phyloP scores from a whole-genome alignment of 1,140 invertebrate species.

The Drosophila miranda region DNA sequence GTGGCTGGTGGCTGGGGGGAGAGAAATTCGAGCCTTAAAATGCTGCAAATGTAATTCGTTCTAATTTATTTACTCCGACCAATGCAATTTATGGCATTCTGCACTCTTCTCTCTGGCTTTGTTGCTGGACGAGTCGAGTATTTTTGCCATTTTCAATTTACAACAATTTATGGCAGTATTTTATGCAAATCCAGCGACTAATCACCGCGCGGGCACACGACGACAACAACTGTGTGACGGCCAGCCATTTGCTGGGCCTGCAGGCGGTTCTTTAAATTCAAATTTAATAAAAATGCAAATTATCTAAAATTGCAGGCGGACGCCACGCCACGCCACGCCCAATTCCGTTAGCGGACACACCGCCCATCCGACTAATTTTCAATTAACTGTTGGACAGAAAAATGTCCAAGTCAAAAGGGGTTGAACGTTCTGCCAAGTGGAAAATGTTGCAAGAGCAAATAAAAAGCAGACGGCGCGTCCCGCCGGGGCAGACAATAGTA shows the following conservation, averaged over 20 bases:
- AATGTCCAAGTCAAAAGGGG: conserved; percentile 49
- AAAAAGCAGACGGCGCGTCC: conserved; percentile 1
- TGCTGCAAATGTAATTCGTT: conserved; percentile 61
- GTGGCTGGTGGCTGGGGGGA: too few species aligned
- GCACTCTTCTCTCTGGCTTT: conserved; percentile 11
- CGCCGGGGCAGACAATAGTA: background rate
- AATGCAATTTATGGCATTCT: conserved; percentile 69
- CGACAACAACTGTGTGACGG: background rate
- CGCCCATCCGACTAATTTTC: conserved; percentile 65
- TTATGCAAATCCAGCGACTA: conserved; percentile 74
- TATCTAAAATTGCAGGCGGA: conserved; percentile 57
- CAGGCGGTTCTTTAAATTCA: conserved; percentile 51
- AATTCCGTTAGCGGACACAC: conserved; percentile 37
- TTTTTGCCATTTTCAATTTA: conserved; percentile 61
- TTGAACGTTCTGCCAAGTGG: conserved; percentile 46
- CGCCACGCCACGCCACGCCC: conserved; percentile 38
- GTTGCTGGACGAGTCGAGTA: background rate
- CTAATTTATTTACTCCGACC: conserved; percentile 75
- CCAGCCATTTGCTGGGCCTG: background rate
- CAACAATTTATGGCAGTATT: conserved; percentile 69
- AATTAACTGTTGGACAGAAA: conserved; percentile 58
- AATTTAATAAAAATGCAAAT: conserved; percentile 80
- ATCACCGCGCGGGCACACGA: conserved; percentile 46
- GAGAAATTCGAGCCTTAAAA: conserved; percentile 39
- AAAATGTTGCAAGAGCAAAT: conserved; percentile 64